Percentiles rank a stretch among this genome's conserved stretches.
phyloP scores from a whole-genome alignment of 1,140 invertebrate genomes.

The Trialeurodes vaporariorum region DNA sequence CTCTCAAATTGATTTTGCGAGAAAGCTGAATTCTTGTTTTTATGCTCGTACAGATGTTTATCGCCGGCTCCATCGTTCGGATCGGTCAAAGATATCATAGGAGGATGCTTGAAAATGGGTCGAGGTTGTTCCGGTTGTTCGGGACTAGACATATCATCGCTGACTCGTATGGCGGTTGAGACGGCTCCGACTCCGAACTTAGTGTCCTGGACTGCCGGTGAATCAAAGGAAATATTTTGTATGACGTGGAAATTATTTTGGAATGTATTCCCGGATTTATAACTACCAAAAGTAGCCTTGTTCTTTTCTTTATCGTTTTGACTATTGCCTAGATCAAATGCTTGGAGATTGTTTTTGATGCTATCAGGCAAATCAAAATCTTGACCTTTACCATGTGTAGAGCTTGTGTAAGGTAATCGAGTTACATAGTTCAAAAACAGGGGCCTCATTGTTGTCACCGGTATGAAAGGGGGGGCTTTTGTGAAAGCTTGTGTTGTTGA shows the following conservation, averaged over 20 bases:
- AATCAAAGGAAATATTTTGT: background rate
- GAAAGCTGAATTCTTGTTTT: background rate
- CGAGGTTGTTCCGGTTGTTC: background rate
- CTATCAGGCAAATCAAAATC: background rate
- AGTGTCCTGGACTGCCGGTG: background rate
- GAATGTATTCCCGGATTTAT: no score
- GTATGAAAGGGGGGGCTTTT: background rate
- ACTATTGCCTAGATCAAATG: background rate
- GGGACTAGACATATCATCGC: background rate
- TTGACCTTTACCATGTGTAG: background rate
- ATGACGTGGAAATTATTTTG: background rate
- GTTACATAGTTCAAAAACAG: background rate
- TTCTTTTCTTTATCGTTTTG: background rate
- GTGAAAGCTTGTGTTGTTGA: background rate
- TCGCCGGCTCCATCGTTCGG: slow-evolving; percentile 15
- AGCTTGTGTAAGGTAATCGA: background rate
- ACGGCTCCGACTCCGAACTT: background rate
- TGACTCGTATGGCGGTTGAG: slow-evolving; percentile 7
- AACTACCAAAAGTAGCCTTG: background rate
- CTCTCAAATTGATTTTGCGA: background rate
- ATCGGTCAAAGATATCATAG: background rate
- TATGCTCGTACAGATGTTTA: slow-evolving; percentile 13
- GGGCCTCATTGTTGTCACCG: background rate
- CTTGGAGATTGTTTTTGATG: background rate
- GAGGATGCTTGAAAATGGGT: background rate